Percentiles rank a stretch among this genome's conserved stretches.
Conservation (phyloP, 2,113 vertebrate genomes). For the Dicrurus megarhynchus region DNA sequence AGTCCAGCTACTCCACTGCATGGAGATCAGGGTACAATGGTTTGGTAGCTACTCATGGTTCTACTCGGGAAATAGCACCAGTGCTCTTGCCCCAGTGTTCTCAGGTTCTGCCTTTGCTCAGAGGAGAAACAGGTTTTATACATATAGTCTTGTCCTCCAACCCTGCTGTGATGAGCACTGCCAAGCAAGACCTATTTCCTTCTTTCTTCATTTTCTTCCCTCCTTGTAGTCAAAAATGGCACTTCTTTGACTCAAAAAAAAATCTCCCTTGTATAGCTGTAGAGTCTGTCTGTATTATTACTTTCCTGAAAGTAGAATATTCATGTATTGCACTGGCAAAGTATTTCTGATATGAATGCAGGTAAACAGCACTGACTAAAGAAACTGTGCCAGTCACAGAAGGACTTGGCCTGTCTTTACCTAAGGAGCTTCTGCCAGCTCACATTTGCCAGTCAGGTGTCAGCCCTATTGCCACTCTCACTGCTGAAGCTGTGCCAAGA, state of each 20-base stretch:
- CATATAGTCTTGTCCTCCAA: neutral
- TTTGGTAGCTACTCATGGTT: neutral
- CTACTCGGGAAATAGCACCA: neutral
- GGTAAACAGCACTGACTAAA: neutral
- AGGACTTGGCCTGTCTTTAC: neutral
- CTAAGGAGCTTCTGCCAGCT: neutral
- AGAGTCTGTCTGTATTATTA: neutral
- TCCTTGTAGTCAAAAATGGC: neutral
- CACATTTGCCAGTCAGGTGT: neutral
- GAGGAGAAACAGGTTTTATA: neutral
- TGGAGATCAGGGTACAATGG: neutral
- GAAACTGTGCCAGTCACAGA: neutral
- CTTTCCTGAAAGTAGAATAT: neutral
- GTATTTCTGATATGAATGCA: neutral
- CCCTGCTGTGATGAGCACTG: accelerated
- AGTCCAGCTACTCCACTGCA: neutral
- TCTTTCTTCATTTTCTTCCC: neutral
- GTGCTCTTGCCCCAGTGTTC: neutral
- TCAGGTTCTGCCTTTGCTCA: neutral
- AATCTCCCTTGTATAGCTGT: neutral
- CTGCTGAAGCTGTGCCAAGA: neutral
- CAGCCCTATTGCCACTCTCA: neutral
- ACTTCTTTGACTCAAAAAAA: neutral
- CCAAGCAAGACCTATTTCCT: neutral
- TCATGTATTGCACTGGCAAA: neutral